A percentile compares a stretch with the other conserved stretches of the same genome.
Evolutionary conservation across 2,113 vertebrate genomes (phyloP).

Genomic region (Laterallus jamaicensis): DNA sequence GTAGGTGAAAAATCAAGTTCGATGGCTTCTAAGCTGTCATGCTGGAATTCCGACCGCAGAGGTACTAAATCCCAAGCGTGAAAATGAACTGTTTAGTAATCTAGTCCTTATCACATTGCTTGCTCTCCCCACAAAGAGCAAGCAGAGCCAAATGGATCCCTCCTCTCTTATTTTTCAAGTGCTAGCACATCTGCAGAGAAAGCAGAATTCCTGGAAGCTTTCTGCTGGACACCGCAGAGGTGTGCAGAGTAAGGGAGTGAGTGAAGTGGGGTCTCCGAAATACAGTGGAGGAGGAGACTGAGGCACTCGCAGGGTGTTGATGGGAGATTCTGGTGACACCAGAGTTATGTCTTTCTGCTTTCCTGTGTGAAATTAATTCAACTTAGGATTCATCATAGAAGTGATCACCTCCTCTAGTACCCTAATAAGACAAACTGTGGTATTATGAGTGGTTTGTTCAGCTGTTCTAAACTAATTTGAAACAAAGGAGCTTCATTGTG

Average conservation of each 20-base stretch:
- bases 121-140: neutral
- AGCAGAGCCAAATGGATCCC: neutral
- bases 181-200: neutral
- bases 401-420: neutral
- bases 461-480: neutral
- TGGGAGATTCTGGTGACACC: neutral
- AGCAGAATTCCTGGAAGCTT: neutral
- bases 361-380: neutral
- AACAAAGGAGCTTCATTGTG: rapidly evolving
- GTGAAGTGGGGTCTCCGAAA: neutral
- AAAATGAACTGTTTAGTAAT: neutral
- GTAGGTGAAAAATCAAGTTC: neutral
- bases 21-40: neutral
- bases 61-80: neutral
- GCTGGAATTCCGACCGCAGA: neutral
- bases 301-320: neutral
- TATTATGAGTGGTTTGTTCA: neutral
- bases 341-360: neutral
- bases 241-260: neutral
- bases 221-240: neutral
- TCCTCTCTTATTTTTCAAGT: neutral
- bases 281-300: neutral
- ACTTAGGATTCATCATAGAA: neutral
- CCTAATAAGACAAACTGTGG: neutral
- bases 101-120: neutral